A percentile compares a stretch with the other conserved stretches of the same genome.
These are phyloP conservation scores for Lophotriccus pileatus DNA, from an alignment of 2,797 vertebrate genomes.

Conservation along the genomic window DNA sequence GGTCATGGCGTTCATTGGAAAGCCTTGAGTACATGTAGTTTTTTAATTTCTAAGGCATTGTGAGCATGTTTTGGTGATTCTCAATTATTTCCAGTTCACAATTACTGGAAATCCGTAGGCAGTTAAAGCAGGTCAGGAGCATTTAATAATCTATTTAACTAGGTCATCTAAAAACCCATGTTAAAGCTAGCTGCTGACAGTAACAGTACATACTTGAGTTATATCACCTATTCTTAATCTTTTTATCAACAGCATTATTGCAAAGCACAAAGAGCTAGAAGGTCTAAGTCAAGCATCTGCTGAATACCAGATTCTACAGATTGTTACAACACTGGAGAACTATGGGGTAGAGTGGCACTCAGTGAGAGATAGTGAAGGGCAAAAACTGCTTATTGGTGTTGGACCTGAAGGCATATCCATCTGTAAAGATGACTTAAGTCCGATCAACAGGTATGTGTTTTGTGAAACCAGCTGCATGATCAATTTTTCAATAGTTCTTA, in stretches of 20 bases:
- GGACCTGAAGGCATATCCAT: constrained; percentile 94
- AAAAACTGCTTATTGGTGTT: constrained; percentile 89
- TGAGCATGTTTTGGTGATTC: background rate
- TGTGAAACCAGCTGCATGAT: background rate
- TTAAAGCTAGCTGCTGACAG: background rate
- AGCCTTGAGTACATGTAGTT: background rate
- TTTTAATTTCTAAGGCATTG: background rate
- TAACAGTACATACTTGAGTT: background rate
- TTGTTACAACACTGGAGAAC: constrained; percentile 89
- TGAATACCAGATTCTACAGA: constrained; percentile 94
- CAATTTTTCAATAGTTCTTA: background rate
- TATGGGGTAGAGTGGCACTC: constrained; percentile 98
- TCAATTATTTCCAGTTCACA: background rate
- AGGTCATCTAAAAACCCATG: background rate
- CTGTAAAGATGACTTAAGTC: constrained; percentile 92
- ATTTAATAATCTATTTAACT: background rate
- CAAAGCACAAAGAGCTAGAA: constrained; percentile 90
- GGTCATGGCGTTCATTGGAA: background rate
- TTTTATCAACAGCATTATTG: constrained; percentile 81
- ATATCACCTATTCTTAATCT: background rate
- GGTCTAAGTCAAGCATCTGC: constrained; percentile 86
- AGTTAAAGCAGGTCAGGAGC: background rate
- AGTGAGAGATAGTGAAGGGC: constrained; percentile 87
- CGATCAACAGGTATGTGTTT: constrained; percentile 87
- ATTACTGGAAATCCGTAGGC: background rate